These are phyloP conservation scores for Bombus breviceps DNA, from an alignment of 1,140 invertebrate species.

Conservation along the genomic window DNA sequence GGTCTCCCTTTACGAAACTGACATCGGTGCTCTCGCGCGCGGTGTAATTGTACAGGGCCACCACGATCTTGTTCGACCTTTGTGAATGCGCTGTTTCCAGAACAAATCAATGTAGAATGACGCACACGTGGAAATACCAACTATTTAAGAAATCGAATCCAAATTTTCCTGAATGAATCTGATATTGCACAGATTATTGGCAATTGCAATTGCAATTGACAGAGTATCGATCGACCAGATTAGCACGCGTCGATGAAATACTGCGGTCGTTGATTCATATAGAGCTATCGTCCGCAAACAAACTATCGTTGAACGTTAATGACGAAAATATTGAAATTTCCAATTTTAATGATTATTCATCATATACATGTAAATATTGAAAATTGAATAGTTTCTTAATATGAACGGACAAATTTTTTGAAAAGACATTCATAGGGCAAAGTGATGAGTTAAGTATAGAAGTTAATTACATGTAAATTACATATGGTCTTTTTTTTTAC, in stretches of 20 bases:
- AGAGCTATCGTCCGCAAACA: background rate
- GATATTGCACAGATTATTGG: background rate
- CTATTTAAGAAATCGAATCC: background rate
- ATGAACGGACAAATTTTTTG: too few relatives aligned
- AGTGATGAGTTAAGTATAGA: too few relatives aligned
- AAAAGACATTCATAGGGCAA: too few relatives aligned
- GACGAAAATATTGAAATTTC: background rate
- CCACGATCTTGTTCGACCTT: conserved; percentile 86
- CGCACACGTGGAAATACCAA: background rate
- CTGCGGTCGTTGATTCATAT: too few relatives aligned
- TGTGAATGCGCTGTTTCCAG: conserved; percentile 77
- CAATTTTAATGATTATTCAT: background rate
- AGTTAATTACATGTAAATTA: too few relatives aligned
- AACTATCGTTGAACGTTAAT: background rate
- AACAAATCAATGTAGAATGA: conserved; percentile 28
- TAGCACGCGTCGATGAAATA: background rate
- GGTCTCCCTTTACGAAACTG: conserved; percentile 95
- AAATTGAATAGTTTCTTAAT: background rate
- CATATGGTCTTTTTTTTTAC: too few relatives aligned
- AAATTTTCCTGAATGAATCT: background rate
- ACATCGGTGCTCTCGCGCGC: conserved; percentile 95
- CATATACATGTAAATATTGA: too few relatives aligned
- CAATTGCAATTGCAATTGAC: background rate
- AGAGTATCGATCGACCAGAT: background rate
- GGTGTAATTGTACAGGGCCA: conserved; percentile 95